phyloP scores from a whole-genome alignment of 53 echinoderm and acorn worm genomes.

The Pentamera pediparva region DNA sequence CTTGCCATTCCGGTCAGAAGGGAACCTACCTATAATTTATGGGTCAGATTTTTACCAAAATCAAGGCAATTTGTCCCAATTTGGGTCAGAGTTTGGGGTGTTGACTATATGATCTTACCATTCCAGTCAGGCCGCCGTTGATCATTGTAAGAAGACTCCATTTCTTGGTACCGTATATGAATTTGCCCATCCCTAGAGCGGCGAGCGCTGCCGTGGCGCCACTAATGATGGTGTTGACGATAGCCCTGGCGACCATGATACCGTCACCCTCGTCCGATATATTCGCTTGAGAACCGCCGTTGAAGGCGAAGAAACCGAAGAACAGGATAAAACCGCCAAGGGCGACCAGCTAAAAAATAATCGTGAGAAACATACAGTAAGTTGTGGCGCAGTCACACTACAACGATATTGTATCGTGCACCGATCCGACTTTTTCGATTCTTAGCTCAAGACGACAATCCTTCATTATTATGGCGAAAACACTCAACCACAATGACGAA shows the following conservation, averaged over 20 bases:
- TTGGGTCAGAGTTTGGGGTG: no score
- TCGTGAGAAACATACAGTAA: background rate
- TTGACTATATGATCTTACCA: constrained; percentile 73
- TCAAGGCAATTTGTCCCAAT: no score
- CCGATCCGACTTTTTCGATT: no score
- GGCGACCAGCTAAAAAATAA: constrained; percentile 58
- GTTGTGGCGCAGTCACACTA: no score
- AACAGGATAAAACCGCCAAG: constrained; percentile 83
- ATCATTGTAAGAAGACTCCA: constrained; percentile 88
- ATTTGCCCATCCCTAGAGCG: constrained; percentile 45
- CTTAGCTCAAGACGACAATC: no score
- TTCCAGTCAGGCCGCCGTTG: constrained; percentile 81
- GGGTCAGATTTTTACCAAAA: no score
- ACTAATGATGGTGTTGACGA: constrained; percentile 83
- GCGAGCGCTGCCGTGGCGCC: constrained; percentile 58
- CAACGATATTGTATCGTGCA: no score
- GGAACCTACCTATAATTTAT: no score
- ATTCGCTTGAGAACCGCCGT: constrained; percentile 78
- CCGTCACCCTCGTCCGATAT: constrained; percentile 78
- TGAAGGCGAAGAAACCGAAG: constrained; percentile 93
- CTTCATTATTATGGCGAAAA: no score
- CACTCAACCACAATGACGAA: no score
- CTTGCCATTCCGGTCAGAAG: no score
- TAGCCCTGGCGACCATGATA: constrained; percentile 48
- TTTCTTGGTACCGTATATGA: background rate